Evolutionary conservation across 1,140 invertebrate genomes (phyloP).

Genomic region (Paraescarpia echinospica): DNA sequence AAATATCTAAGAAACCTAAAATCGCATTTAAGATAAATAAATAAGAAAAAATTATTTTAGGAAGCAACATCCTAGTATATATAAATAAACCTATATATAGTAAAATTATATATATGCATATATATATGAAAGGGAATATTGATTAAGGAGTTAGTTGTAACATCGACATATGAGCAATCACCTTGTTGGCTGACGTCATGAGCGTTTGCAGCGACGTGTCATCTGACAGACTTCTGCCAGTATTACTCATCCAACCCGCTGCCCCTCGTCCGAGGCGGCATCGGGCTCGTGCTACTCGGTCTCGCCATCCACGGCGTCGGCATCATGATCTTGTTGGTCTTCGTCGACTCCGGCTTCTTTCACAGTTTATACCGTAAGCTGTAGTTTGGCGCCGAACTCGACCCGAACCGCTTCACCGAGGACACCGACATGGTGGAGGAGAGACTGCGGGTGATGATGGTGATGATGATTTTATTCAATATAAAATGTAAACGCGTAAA

Average conservation of each 20-base stretch:
- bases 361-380: neutral
- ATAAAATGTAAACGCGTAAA: too few relatives aligned
- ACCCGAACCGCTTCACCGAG: neutral
- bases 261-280: constrained; percentile 46
- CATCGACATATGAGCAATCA: too few relatives aligned
- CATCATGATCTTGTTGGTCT: constrained; percentile 60
- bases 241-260: neutral
- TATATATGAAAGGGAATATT: too few relatives aligned
- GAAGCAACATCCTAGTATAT: too few relatives aligned
- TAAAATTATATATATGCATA: too few relatives aligned
- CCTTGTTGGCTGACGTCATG: neutral
- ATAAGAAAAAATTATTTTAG: too few relatives aligned
- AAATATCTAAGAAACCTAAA: too few relatives aligned
- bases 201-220: neutral
- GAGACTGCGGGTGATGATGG: neutral
- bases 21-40: too few relatives aligned
- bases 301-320: constrained; percentile 62
- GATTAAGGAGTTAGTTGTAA: too few relatives aligned
- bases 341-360: constrained; percentile 57
- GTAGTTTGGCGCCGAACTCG: neutral
- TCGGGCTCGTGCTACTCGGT: constrained; percentile 63
- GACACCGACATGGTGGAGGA: neutral
- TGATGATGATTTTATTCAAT: too few relatives aligned
- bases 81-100: too few relatives aligned
- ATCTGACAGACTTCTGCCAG: neutral